These are phyloP conservation scores for Pachycephala philippinensis DNA, from an alignment of 2,113 vertebrate genomes.

Conservation along the genomic window DNA sequence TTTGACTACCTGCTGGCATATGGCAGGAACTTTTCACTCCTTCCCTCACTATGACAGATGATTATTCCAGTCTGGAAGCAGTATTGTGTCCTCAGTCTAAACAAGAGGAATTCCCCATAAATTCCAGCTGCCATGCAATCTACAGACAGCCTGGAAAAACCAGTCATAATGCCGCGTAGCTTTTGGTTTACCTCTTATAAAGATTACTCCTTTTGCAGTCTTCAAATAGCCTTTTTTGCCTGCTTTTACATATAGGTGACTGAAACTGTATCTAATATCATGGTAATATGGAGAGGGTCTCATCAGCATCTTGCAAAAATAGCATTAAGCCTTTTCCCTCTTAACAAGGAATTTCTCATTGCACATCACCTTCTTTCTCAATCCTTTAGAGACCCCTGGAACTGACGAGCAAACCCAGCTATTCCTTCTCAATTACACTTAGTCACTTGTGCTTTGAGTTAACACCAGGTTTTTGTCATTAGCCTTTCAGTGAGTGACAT, in stretches of 20 bases:
- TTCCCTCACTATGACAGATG: not conserved
- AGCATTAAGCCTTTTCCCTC: not conserved
- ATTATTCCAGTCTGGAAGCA: not conserved
- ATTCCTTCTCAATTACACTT: not conserved
- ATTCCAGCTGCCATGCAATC: not conserved
- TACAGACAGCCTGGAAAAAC: not conserved
- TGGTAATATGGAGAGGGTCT: not conserved
- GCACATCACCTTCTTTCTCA: not conserved
- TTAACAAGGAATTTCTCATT: not conserved
- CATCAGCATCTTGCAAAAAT: not conserved
- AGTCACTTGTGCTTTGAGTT: not conserved
- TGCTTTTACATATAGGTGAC: not conserved
- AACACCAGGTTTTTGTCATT: not conserved
- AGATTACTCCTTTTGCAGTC: not conserved
- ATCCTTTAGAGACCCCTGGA: not conserved
- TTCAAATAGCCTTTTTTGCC: not conserved
- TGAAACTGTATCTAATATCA: not conserved
- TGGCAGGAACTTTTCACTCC: not conserved
- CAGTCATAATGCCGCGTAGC: not conserved
- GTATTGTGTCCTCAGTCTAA: not conserved
- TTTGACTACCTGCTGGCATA: not conserved
- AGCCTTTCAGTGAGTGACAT: not conserved
- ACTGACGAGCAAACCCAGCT: not conserved
- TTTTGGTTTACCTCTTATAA: not conserved
- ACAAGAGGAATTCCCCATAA: not conserved